Base-by-base conservation (phyloP, 2,888 invertebrate species). In the Tromatobia lineatoria region DNA sequence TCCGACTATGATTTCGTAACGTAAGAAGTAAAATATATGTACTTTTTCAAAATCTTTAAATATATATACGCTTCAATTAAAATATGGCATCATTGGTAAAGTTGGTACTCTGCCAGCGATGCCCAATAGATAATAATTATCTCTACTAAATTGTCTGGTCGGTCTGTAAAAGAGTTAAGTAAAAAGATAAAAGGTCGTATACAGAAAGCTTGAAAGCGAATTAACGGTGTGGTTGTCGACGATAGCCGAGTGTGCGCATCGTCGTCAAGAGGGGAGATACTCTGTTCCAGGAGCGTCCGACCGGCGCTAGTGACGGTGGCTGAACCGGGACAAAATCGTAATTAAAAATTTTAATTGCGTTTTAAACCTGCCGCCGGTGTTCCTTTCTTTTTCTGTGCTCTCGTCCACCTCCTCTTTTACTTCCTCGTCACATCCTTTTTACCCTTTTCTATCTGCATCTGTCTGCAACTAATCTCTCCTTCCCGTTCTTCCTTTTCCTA, bases 331-430 rank as follows among this genome's bases (percentile, higher is more conserved):
- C 86, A 88, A 90, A 90, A 90, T 89, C 87, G 91, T 90, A 93
- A 93, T 93, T 93, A 93, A 92, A 92, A 93, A 88, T 92, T 92
- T 91, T 90, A 91, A 92, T 92, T 91, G 89, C 91, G 89, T 89
- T 91, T 90, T 90, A 90, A 91, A 90, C 85, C 88, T 87, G 80
- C 89, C 88, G 86, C 83, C 81, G 85, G 83, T 87, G 82, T 86
- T 85, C 86, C 85, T 87, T 86, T 80, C 73, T 85, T 79, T 77
- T 83, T 52, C 66, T 75, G 77, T 67, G 61, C 7, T 29, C 59
- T 75, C 61, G 67, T 42, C 50, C 74, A 76, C 73, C 73, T 69
- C 34, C 54, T 76, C 74, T 80, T 80, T 64, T 70, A 64, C 47
- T 61, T 75, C 74, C 75, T 67, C 80, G 76, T 80, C 77, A 59